Conservation (phyloP, 2,113 vertebrate genomes). For the Eretmochelys imbricata region DNA sequence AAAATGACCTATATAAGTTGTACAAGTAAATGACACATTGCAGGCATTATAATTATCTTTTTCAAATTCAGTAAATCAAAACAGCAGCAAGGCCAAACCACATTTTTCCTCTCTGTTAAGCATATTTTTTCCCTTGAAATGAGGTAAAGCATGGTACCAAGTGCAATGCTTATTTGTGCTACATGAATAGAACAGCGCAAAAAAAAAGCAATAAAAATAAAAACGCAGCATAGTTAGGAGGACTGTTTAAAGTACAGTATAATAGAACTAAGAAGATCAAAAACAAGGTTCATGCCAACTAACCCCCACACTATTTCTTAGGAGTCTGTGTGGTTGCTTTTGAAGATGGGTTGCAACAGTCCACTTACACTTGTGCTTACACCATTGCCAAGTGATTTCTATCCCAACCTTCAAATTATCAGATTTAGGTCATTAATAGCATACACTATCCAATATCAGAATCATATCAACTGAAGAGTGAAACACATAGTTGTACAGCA, state of each 20-base stretch:
- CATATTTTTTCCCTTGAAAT: constrained; percentile 86
- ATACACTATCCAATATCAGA: constrained; percentile 49
- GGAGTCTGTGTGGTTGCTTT: constrained; percentile 61
- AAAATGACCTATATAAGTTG: constrained; percentile 79
- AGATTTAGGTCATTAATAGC: constrained; percentile 65
- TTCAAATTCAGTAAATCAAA: constrained; percentile 83
- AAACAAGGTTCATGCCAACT: constrained; percentile 70
- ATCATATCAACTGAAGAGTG: constrained; percentile 54
- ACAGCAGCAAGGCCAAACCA: constrained; percentile 91
- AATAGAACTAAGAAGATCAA: constrained; percentile 41
- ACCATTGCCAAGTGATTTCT: constrained; percentile 77
- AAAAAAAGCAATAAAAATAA: constrained; percentile 75
- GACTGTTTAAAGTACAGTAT: constrained; percentile 73
- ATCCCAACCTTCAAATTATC: constrained; percentile 65
- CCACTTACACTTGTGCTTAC: constrained; percentile 50
- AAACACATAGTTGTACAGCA: constrained; percentile 53
- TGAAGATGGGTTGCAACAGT: constrained; percentile 69
- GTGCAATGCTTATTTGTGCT: constrained; percentile 95
- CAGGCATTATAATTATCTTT: constrained; percentile 80
- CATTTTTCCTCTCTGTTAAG: constrained; percentile 81
- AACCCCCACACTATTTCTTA: constrained; percentile 55
- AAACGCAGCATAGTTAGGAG: constrained; percentile 80
- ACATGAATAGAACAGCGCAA: constrained; percentile 85
- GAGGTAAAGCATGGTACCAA: constrained; percentile 95
- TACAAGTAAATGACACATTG: constrained; percentile 79